Percentiles rank a stretch among this genome's conserved stretches.
Conservation (phyloP, 2,888 invertebrate species). For the Blomia tropicalis region DNA sequence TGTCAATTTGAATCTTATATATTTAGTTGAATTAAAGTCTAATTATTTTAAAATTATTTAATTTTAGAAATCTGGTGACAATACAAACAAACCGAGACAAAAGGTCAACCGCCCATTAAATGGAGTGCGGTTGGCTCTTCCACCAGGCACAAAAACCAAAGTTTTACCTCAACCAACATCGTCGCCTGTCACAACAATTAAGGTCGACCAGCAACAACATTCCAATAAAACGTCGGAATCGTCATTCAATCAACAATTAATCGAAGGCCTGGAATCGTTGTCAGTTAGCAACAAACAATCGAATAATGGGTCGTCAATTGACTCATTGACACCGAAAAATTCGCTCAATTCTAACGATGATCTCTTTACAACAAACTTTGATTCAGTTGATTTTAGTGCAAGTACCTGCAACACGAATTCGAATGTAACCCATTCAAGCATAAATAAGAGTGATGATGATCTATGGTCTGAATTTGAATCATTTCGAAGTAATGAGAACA, state of each 20-base stretch:
- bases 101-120: constrained; percentile 42
- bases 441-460: neutral
- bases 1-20: constrained; percentile 31
- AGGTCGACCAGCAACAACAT: too few species aligned
- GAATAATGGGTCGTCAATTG: neutral
- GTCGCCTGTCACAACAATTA: neutral
- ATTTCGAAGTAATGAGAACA: constrained; percentile 1
- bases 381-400: neutral
- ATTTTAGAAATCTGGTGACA: constrained; percentile 35
- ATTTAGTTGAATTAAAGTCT: neutral
- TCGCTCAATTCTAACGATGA: neutral
- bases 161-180: constrained; percentile 5
- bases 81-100: constrained; percentile 45
- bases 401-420: neutral
- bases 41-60: constrained; percentile 14
- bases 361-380: neutral
- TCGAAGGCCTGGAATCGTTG: constrained; percentile 15
- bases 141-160: constrained; percentile 60
- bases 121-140: constrained; percentile 50
- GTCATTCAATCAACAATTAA: constrained; percentile 7
- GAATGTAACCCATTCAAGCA: neutral
- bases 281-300: neutral
- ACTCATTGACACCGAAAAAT: neutral
- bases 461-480: constrained; percentile 12
- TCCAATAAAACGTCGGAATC: neutral